Evolutionary conservation across 2,113 vertebrate species (phyloP).

Genomic region (Loxodonta africana): DNA sequence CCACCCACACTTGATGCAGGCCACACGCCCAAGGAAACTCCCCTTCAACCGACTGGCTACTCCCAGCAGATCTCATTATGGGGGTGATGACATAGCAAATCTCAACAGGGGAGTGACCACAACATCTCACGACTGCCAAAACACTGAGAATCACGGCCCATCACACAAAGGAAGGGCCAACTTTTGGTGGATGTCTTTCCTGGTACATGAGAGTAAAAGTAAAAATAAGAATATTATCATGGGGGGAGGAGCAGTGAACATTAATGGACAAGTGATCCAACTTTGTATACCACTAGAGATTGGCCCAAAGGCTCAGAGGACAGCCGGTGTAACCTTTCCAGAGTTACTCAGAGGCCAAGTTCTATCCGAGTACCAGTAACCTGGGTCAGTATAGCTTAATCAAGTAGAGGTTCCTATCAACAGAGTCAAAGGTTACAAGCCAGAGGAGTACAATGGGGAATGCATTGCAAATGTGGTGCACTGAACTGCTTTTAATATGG

Average conservation of each 20-base stretch:
- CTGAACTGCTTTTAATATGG: background rate
- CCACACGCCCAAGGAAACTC: no score
- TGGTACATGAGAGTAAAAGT: background rate
- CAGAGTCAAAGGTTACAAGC: background rate
- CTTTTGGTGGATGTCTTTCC: background rate
- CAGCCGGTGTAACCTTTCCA: background rate
- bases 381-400: background rate
- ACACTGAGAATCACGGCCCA: no score
- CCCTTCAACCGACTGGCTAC: no score
- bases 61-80: no score
- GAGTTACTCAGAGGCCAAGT: background rate
- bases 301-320: background rate
- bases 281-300: accelerated
- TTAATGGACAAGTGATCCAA: accelerated
- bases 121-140: no score
- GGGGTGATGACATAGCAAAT: no score
- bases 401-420: background rate
- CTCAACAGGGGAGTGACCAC: no score
- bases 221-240: no score
- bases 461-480: no score
- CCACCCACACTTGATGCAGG: no score
- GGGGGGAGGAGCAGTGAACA: background rate
- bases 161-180: background rate
- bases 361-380: background rate
- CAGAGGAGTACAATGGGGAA: no score